Conservation (phyloP, 2,797 vertebrate genomes). For the Crypturellus tataupa region DNA sequence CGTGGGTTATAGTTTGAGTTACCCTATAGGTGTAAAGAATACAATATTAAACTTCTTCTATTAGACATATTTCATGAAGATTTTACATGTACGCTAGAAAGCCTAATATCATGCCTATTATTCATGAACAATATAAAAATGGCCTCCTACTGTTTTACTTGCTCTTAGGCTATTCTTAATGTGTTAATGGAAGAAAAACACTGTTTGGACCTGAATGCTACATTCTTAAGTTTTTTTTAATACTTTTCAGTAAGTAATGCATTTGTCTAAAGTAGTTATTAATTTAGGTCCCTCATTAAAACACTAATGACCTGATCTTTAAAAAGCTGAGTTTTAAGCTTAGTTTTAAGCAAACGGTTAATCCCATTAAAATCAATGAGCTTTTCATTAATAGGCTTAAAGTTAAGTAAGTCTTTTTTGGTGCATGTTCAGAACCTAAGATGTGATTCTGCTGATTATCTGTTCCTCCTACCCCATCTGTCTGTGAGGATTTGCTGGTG, state of each 20-base stretch:
- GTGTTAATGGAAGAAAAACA: neutral
- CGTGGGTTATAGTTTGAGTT: rapidly evolving
- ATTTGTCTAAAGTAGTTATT: neutral
- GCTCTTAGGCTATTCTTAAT: neutral
- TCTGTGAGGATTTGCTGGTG: conserved; percentile 21
- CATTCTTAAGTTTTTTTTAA: neutral
- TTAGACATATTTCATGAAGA: neutral
- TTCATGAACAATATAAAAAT: neutral
- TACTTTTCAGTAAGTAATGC: neutral
- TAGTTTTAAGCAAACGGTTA: conserved; percentile 2
- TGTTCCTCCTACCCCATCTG: conserved; percentile 26
- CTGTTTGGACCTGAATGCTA: neutral
- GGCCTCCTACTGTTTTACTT: neutral
- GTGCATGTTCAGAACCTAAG: neutral
- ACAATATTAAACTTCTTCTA: neutral
- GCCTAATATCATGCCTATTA: neutral
- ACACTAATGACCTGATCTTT: neutral
- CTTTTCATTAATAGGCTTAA: conserved; percentile 55
- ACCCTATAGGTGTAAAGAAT: neutral
- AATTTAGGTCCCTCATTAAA: neutral
- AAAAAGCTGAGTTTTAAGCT: neutral
- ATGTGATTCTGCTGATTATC: conserved; percentile 32
- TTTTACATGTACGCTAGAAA: neutral
- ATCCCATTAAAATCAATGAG: conserved; percentile 48
- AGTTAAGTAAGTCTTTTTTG: conserved; percentile 55